Base-by-base conservation (phyloP, 2,797 vertebrate genomes). In the Apogon talboti region DNA sequence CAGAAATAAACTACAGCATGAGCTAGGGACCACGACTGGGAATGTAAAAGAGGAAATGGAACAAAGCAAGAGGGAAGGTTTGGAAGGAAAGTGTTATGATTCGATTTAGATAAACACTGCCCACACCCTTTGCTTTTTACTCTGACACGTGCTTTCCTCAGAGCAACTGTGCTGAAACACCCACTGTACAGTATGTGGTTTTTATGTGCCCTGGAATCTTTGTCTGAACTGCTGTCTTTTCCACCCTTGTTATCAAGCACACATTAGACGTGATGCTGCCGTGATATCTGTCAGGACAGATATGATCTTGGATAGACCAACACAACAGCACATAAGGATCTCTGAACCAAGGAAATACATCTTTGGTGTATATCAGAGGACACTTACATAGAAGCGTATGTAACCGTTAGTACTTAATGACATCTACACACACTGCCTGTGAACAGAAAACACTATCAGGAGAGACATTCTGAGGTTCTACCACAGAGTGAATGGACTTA, bases 61-160 rank as follows among this genome's bases (percentile, higher is more conserved):
- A 44, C 49, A 19, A 74, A 59, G 19, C 10, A 48, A 14, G 9
- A 53, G 24, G 15, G 67, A 66, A 67, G 1, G 13, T 5, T 49
- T 12, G 21, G 15, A 62, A 40, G 19, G 19, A 38, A 48, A 53
- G 44, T 41, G 14, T 33, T 37, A 59, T 40, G 1, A 58, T 40
- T 35, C 18, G 67, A 53, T 21, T n/a, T 51, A 61, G 18, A 71
- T 54, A 61, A 74, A 75, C 75, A 82, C 84, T 81, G 81, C 78
- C 70, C 49, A 67, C 47, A 28, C 41, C 60, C 30, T 46, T 50
- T 63, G 53, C 65, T 66, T 61, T 84, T 57, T 64, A 18, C n/a
- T n/a, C n/a, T n/a, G n/a, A n/a, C 21, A 47, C 51, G 48, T 74
- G 52, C 48, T 63, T 64, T 68, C 57, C 54, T 78, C 21, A 66